Evolutionary conservation across 1,140 invertebrate species (phyloP), one percentile per base, ranked within the genome.

Genomic region (Halictus rubicundus): DNA sequence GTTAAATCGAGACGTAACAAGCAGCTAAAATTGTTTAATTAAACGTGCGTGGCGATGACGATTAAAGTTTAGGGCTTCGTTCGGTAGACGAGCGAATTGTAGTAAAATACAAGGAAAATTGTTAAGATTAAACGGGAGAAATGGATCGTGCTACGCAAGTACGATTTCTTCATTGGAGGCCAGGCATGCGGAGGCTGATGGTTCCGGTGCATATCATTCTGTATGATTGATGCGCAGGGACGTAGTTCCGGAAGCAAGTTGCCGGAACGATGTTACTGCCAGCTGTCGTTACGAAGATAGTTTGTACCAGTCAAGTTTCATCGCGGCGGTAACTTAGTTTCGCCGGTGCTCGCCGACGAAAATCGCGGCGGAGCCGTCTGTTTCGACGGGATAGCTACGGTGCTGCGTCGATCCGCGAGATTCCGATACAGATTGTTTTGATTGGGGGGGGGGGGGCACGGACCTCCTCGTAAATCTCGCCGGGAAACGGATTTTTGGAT

Each of bases 251-350:
- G 72, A 60, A 52, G 72, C 80, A 82, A 85, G 54, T 86, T 75
- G 64, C 71, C 42, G 37, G 76, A 63, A 71, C 81, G 79, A 85
- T 85, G 83, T 72, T 82, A 68, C 83, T 85, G 83, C 81, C 84
- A 86, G 85, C 81, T 86, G 77, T 86, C 84, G 84, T 86, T 86
- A 80, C 81, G 66, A 59, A 86, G 84, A 78, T 77, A 86, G 80
- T 86, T 86, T 86, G 81, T 86, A 86, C 73, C 83, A 87, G 87
- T 82, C 89, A 87, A 88, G 88, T 90, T 89, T 83, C 86, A 85
- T 88, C 87, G 79, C 83, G 84, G 68, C 81, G 66, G 84, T 86
- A 90, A 90, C 87, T 89, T 87, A 85, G 85, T 85, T 88, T 83
- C 68, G 76, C 68, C 61, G 70, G 59, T 9, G 68, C 63, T 75